Percentiles rank a stretch among this genome's conserved stretches.
These are phyloP conservation scores for Brachylomia viminalis DNA, from an alignment of 2,888 invertebrate species.

Conservation along the genomic window DNA sequence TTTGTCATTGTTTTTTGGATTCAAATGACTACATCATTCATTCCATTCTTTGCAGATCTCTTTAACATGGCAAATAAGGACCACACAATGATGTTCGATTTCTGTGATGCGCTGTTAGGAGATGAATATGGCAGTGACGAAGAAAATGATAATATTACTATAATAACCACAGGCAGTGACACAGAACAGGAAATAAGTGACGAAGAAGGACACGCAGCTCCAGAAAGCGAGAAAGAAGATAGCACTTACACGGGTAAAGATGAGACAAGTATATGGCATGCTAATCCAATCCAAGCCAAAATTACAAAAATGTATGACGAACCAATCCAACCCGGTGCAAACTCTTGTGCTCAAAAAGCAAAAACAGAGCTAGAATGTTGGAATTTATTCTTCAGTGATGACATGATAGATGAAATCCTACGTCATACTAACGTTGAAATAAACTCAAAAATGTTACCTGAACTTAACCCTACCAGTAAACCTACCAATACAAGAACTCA, in stretches of 20 bases:
- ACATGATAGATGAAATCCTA: slow-evolving; percentile 32
- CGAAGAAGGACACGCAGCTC: slow-evolving; percentile 17
- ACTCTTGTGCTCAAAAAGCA: slow-evolving; percentile 26
- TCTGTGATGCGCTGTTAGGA: slow-evolving; percentile 12
- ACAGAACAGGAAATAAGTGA: slow-evolving; percentile 41
- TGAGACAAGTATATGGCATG: slow-evolving; percentile 4
- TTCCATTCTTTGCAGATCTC: slow-evolving; percentile 3
- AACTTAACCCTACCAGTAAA: neutral
- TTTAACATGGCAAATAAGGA: slow-evolving; percentile 4
- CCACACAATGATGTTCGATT: slow-evolving; percentile 12
- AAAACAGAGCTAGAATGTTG: slow-evolving; percentile 49
- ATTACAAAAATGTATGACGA: neutral
- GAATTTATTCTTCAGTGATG: slow-evolving; percentile 36
- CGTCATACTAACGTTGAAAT: slow-evolving; percentile 16
- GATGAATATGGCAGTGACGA: neutral
- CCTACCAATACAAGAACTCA: neutral
- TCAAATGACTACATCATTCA: neutral
- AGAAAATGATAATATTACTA: neutral
- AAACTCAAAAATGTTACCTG: neutral
- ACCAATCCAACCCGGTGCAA: neutral
- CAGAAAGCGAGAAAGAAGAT: neutral
- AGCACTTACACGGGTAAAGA: slow-evolving; percentile 2
- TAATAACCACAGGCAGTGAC: slow-evolving; percentile 15
- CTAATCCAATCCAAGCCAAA: neutral
- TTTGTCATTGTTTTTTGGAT: neutral